Base-by-base conservation (phyloP, 2,113 vertebrate genomes). In the Pongo pygmaeus region DNA sequence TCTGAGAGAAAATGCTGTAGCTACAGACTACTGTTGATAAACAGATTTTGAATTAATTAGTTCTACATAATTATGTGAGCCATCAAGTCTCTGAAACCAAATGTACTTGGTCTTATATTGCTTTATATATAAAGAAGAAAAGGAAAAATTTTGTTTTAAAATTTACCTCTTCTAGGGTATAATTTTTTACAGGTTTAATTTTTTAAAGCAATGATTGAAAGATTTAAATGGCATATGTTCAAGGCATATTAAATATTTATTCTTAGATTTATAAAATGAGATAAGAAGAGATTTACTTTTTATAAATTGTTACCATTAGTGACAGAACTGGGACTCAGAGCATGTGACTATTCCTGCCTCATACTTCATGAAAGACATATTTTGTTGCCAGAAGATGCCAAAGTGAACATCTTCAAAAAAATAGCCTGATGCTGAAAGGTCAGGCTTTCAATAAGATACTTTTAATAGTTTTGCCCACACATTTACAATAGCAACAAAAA, bases 21-120 rank as follows among this genome's bases (percentile, higher is more conserved):
- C 98, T 98, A 98, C 96, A 97, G 97, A 98, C 97, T 98, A 98
- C 98, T 98, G 98, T 98, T 98, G 98, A 98, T 98, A 99, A 99
- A 99, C 98, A 99, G 98, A 99, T 98, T 99, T 98, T 97, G 98
- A 98, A 99, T 99, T 99, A 99, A 99, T 99, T 98, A 98, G 98
- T 99, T 98, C 97, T 98, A 97, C 98, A 99, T 99, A 99, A 99
- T 99, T 98, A 98, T 98, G 79, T 93, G 93, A 98, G 88, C 95
- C 97, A 98, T 96, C 93, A 98, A 98, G 72, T 96, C 97, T 98
- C 96, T 98, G 96, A 98, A 98, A 98, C n/a, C 91, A 89, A 98
- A 98, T 94, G 96, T 72, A 98, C 98, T 95, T 97, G 89, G 93
- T 98, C 96, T 96, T 97, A 87, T 30, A 96, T 96, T 98, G 93